Evolutionary conservation across 2,888 invertebrate genomes (phyloP).

Genomic region (Halocaridina rubra): DNA sequence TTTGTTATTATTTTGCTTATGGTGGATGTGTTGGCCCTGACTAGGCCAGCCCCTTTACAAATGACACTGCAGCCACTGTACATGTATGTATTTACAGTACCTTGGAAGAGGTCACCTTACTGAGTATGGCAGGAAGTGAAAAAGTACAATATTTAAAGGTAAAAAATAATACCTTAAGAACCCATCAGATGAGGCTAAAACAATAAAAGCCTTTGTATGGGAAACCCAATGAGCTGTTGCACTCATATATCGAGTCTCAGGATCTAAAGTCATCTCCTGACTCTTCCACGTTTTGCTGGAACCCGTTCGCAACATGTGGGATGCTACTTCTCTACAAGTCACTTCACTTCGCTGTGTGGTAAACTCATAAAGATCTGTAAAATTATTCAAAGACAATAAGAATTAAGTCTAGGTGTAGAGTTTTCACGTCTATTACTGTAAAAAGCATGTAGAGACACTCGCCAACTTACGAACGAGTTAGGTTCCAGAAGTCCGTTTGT

Average conservation of each 20-base stretch:
- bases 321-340: slow-evolving; percentile 28
- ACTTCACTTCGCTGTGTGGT: neutral
- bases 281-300: slow-evolving; percentile 36
- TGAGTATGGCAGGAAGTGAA: too few species aligned
- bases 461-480: too few species aligned
- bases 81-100: too few species aligned
- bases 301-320: slow-evolving; percentile 48
- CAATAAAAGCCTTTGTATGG: slow-evolving; percentile 5
- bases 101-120: too few species aligned
- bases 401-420: neutral
- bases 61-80: too few species aligned
- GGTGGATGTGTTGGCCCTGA: too few species aligned
- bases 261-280: slow-evolving; percentile 42
- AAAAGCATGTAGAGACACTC: too few species aligned
- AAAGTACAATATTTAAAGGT: neutral
- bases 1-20: too few species aligned
- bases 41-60: too few species aligned
- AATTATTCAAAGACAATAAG: neutral
- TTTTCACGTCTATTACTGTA: too few species aligned
- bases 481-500: too few species aligned
- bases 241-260: slow-evolving; percentile 51
- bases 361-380: neutral
- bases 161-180: slow-evolving; percentile 17
- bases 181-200: slow-evolving; percentile 51
- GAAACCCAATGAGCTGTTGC: slow-evolving; percentile 47